Percentiles rank a stretch among this genome's conserved stretches.
Evolutionary conservation across 2,888 invertebrate genomes (phyloP).

Genomic region (Danaus chrysippus): DNA sequence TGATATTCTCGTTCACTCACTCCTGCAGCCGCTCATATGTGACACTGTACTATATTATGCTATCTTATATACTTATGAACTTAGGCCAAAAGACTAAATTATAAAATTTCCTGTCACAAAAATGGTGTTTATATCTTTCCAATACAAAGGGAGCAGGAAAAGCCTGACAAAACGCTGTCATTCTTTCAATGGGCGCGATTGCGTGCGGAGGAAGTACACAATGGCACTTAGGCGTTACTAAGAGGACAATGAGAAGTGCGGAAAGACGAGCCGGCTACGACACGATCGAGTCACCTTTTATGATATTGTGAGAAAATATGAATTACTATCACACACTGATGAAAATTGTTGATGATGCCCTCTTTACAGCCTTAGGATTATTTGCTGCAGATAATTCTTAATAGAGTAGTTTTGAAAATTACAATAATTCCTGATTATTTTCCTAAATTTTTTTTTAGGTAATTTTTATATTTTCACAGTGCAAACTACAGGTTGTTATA

Average conservation of each 20-base stretch:
- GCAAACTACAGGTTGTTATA: too few species aligned
- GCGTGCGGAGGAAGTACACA: slow-evolving; percentile 11
- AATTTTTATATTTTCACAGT: too few species aligned
- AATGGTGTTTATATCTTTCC: slow-evolving; percentile 3
- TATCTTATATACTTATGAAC: background rate
- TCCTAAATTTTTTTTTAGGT: too few species aligned
- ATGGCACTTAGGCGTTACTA: slow-evolving; percentile 4
- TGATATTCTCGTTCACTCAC: too few species aligned
- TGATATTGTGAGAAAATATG: slow-evolving; percentile 12
- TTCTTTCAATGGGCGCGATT: slow-evolving; percentile 13
- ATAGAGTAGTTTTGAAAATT: background rate
- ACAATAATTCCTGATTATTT: too few species aligned
- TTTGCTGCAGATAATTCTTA: background rate
- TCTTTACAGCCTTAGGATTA: background rate
- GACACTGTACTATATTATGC: background rate
- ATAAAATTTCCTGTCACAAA: slow-evolving; percentile 7
- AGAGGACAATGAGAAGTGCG: slow-evolving; percentile 6
- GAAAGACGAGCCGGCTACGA: background rate
- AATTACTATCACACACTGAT: slow-evolving; percentile 9
- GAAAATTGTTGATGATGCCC: background rate
- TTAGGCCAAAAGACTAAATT: background rate
- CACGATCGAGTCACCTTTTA: background rate
- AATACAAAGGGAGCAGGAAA: slow-evolving; percentile 17
- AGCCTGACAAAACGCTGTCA: slow-evolving; percentile 22
- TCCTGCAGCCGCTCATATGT: too few species aligned